Evolutionary conservation across 2,797 vertebrate genomes (phyloP).

Genomic region (Etheostoma perlongum): DNA sequence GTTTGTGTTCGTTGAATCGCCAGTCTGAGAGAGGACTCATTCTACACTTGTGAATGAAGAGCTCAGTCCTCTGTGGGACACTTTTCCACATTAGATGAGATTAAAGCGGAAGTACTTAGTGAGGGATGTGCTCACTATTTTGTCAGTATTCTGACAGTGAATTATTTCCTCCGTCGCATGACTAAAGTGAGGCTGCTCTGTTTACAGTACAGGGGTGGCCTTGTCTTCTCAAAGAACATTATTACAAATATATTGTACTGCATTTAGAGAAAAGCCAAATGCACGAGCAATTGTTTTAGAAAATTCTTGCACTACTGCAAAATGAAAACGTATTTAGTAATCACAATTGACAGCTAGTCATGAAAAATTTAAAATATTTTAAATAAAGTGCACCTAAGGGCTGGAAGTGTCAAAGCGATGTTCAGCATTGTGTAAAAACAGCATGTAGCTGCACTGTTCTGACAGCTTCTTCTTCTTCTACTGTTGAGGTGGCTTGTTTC

Average conservation of each 20-base stretch:
- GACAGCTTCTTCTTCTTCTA: not conserved
- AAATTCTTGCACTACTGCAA: constrained; percentile 6
- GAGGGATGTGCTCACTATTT: constrained; percentile 38
- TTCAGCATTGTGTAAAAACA: constrained; percentile 34
- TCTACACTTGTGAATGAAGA: constrained; percentile 22
- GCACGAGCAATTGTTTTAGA: not conserved
- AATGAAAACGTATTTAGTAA: constrained; percentile 56
- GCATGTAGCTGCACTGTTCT: constrained; percentile 12
- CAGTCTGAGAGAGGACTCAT: constrained; percentile 36
- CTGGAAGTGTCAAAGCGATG: constrained; percentile 56
- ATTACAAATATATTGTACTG: not conserved
- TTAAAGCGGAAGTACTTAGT: constrained; percentile 47
- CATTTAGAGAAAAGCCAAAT: constrained; percentile 12
- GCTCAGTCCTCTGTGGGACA: constrained; percentile 24
- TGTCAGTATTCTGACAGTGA: constrained; percentile 49
- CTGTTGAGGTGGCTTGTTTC: constrained; percentile 5
- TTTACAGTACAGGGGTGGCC: not conserved
- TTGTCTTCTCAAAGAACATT: constrained; percentile 24
- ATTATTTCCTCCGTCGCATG: constrained; percentile 48
- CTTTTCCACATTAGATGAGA: constrained; percentile 38
- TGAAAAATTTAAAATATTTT: constrained; percentile 65
- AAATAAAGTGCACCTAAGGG: constrained; percentile 61
- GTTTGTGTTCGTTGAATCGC: constrained; percentile 32
- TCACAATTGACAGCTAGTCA: constrained; percentile 65
- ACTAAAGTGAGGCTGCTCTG: constrained; percentile 30